A percentile compares a stretch with the other conserved stretches of the same genome.
Evolutionary conservation across 2,888 invertebrate genomes (phyloP).

Genomic region (Metellina segmentata): DNA sequence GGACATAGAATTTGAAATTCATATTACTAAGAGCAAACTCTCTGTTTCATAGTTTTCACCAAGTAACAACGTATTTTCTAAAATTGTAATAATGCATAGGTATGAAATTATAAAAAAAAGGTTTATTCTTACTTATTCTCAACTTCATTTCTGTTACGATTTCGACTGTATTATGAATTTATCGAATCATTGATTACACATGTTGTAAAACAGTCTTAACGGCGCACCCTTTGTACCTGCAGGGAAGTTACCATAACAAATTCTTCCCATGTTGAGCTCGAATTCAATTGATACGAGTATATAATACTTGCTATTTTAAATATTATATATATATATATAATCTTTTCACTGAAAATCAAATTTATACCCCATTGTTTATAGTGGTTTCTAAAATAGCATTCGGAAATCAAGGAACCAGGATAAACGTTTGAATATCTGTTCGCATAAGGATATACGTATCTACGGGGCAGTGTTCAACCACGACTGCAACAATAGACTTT

Average conservation of each 20-base stretch:
- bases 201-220: slow-evolving; percentile 3
- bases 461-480: background rate
- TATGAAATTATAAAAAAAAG: no score
- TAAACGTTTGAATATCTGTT: background rate
- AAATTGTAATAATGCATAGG: no score
- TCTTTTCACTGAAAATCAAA: background rate
- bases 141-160: no score
- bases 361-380: background rate
- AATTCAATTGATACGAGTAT: no score
- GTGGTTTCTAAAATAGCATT: background rate
- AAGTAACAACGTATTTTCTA: no score
- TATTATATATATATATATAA: background rate
- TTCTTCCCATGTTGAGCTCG: background rate
- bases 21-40: no score
- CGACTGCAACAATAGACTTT: background rate
- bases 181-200: no score
- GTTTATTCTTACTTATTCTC: no score
- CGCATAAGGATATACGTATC: background rate
- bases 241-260: background rate
- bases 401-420: background rate
- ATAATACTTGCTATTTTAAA: no score
- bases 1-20: no score
- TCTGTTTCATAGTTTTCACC: no score
- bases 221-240: background rate
- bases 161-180: no score